A percentile compares a stretch with the other conserved stretches of the same genome.
These are phyloP conservation scores for Platycheirus albimanus DNA, from an alignment of 2,888 invertebrate species.

Conservation along the genomic window DNA sequence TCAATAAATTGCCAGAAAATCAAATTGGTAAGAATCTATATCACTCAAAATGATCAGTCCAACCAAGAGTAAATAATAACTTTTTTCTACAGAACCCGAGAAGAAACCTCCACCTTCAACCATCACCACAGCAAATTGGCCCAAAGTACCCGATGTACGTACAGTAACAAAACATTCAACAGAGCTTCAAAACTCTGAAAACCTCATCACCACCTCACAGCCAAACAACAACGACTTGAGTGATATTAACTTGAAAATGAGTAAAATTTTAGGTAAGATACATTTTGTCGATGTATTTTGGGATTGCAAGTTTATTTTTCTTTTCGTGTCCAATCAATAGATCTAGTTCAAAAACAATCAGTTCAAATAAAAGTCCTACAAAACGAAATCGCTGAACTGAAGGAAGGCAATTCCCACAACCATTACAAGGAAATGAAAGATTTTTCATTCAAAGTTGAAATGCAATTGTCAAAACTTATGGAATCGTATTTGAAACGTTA, in stretches of 20 bases:
- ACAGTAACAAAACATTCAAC: constrained; percentile 79
- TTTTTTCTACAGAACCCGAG: constrained; percentile 66
- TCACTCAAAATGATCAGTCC: too few species aligned
- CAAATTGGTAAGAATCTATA: constrained; percentile 38
- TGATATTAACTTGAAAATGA: constrained; percentile 79
- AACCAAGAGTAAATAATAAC: constrained; percentile 71
- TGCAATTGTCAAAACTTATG: constrained; percentile 80
- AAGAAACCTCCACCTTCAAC: constrained; percentile 53
- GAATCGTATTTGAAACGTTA: constrained; percentile 82
- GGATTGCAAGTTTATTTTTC: too few species aligned
- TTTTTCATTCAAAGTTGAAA: constrained; percentile 80
- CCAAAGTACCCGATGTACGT: constrained; percentile 78
- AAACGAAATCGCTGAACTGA: constrained; percentile 80
- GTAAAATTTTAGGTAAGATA: constrained; percentile 79
- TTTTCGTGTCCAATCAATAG: constrained; percentile 80
- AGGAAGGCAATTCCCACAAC: constrained; percentile 75
- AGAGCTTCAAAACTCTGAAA: constrained; percentile 80
- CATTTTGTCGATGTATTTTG: too few species aligned
- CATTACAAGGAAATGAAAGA: constrained; percentile 78
- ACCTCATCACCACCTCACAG: constrained; percentile 79
- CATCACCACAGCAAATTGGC: constrained; percentile 76
- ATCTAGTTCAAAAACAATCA: constrained; percentile 83
- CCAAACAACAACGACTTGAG: constrained; percentile 75
- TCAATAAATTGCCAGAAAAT: constrained; percentile 54
- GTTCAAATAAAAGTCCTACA: constrained; percentile 83